phyloP scores from a whole-genome alignment of 1,140 invertebrate genomes.

The Magallana gigas region DNA sequence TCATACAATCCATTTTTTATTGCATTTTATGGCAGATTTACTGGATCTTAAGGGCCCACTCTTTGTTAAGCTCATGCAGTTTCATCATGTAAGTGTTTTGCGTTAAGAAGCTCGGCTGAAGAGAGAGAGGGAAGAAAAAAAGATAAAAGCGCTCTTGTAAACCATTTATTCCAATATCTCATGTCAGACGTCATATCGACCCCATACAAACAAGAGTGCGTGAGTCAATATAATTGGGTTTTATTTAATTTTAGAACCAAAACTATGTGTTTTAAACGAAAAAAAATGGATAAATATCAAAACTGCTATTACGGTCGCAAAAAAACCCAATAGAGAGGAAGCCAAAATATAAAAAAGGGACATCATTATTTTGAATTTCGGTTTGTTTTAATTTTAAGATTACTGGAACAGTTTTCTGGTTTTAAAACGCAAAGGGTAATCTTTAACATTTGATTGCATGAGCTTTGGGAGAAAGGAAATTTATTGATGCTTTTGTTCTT shows the following conservation, averaged over 20 bases:
- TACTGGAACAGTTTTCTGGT: no score
- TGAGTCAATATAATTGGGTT: neutral
- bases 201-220: neutral
- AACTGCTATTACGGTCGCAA: no score
- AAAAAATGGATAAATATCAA: no score
- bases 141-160: neutral
- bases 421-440: neutral
- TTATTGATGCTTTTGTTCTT: neutral
- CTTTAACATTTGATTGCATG: neutral
- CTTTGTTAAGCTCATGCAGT: neutral
- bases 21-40: neutral
- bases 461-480: neutral
- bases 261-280: no score
- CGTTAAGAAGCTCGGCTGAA: neutral
- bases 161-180: neutral
- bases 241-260: neutral
- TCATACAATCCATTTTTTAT: neutral
- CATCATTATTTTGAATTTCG: no score
- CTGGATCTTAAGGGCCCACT: neutral
- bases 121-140: neutral
- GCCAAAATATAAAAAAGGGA: no score
- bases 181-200: neutral
- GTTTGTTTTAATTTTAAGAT: no score
- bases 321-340: no score
- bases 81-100: neutral